Base-by-base conservation (phyloP, 2,113 vertebrate genomes). In the Zapornia atra region DNA sequence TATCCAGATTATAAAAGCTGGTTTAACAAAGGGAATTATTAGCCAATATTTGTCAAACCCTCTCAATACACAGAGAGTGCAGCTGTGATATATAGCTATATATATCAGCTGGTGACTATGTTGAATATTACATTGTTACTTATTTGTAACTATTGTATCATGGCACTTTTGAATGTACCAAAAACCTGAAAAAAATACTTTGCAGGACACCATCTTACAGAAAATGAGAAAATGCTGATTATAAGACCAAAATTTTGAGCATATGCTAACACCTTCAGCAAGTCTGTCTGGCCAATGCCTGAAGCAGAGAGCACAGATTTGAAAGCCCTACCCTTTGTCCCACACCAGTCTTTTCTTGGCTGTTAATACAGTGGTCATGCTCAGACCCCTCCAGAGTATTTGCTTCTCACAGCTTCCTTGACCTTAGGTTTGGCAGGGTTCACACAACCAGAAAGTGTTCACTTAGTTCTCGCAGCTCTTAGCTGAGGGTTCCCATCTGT, bases 11-110 rank as follows among this genome's bases (percentile, higher is more conserved):
- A 71, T 24, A 75, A 82, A 86, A 66, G 3, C 6, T 50, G 4
- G 2, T 79, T 90, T 82, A 91, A 72, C 16, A 76, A n/a, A 25
- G 15, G 85, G 50, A 96, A 93, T 85, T 87, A 64, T 54, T 88
- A 93, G 63, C 12, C 70, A 85, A 29, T 88, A 89, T 63, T 86
- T 91, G 42, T 86, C 76, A 57, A 69, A 90, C 13, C 33, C 16
- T 65, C 46, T 38, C 10, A 72, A 34, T 33, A 26, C 29, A 42
- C 13, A 34, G 26, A 57, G 28, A 76, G 26, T 71, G 16, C 31
- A 70, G 56, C 57, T 95, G 34, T 69, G n/a, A 71, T 15, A 24
- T 8, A 15, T 5, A 28, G 13, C 42, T 71, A 38, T 21, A 36
- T 14, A 38, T 15, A 60, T 59, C 9, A 68, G 8, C 13, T 59